Conservation (phyloP, 30 jellyfish, hydroid and myxozoan genomes). For the Morbakka virulenta region DNA sequence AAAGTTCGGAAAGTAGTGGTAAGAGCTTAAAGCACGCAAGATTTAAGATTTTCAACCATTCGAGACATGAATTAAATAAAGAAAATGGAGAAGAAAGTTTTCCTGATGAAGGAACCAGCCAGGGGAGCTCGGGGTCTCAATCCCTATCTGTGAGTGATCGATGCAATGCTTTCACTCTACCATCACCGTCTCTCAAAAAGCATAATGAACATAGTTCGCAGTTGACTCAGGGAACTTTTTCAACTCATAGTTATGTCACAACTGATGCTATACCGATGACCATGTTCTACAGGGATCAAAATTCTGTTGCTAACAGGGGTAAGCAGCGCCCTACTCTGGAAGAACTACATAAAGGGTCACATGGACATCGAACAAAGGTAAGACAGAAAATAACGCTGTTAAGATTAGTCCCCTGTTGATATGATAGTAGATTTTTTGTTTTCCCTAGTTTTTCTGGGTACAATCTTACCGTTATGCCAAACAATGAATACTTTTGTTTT, state of each 20-base stretch:
- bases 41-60: conserved; percentile 58
- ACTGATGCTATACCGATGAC: conserved; percentile 94
- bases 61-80: conserved; percentile 15
- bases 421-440: no score
- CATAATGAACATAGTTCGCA: neutral
- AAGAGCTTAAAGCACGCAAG: conserved; percentile 48
- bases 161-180: neutral
- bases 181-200: neutral
- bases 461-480: no score
- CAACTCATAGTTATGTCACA: conserved; percentile 64
- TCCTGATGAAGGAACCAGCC: neutral
- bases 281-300: conserved; percentile 70
- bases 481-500: no score
- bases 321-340: conserved; percentile 82
- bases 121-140: neutral
- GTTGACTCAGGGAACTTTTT: neutral
- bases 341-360: conserved; percentile 67
- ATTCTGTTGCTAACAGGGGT: conserved; percentile 60
- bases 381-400: no score
- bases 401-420: no score
- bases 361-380: conserved; percentile 46
- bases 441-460: no score
- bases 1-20: neutral
- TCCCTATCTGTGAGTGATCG: neutral
- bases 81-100: neutral